phyloP scores from a whole-genome alignment of 2,888 invertebrate species.

The Cheilosia soror region DNA sequence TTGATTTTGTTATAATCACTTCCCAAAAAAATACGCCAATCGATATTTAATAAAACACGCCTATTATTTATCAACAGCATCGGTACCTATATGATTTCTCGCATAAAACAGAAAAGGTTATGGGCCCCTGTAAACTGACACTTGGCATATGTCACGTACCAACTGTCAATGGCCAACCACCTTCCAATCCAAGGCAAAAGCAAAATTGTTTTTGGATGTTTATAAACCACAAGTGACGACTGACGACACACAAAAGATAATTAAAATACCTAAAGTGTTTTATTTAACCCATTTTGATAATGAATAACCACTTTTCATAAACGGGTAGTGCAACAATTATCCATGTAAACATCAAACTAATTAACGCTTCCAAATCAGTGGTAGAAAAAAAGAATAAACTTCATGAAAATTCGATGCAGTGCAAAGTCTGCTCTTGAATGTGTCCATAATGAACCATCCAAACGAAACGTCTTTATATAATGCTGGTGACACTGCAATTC shows the following conservation, averaged over 20 bases:
- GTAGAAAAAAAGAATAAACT: conserved; percentile 24
- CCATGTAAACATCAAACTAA: conserved; percentile 22
- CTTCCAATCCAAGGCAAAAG: conserved; percentile 58
- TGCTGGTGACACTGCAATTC: conserved; percentile 44
- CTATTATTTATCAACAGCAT: no score
- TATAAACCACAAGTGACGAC: conserved; percentile 62
- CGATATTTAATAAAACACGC: no score
- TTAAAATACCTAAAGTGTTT: conserved; percentile 7
- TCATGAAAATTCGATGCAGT: conserved; percentile 45
- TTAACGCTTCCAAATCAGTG: conserved; percentile 19
- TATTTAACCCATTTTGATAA: neutral
- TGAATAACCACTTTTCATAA: conserved; percentile 21
- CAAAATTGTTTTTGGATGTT: conserved; percentile 61
- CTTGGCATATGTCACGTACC: conserved; percentile 18
- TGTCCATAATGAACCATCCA: conserved; percentile 59
- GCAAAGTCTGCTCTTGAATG: conserved; percentile 59
- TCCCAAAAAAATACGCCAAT: no score
- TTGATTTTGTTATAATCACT: no score
- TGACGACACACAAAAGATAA: conserved; percentile 43
- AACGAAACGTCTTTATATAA: conserved; percentile 65
- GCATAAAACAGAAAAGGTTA: neutral
- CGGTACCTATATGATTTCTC: no score
- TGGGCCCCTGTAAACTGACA: neutral
- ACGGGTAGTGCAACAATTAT: conserved; percentile 5
- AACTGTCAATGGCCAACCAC: conserved; percentile 48